Percentiles rank a stretch among this genome's conserved stretches.
phyloP scores from a whole-genome alignment of 1,140 invertebrate genomes.

The Solenopsis fugax region DNA sequence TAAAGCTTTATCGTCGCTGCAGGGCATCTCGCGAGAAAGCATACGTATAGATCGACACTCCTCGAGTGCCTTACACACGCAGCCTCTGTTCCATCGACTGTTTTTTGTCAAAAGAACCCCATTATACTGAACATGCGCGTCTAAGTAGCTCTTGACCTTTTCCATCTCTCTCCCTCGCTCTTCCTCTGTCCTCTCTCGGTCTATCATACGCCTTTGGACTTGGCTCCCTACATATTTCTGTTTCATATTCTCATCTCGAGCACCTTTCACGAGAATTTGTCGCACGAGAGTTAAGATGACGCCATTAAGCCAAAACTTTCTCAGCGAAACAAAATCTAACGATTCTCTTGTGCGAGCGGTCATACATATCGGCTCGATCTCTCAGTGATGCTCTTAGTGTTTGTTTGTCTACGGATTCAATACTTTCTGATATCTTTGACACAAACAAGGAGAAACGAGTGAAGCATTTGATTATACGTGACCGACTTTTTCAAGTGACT shows the following conservation, averaged over 20 bases:
- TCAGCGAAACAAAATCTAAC: conserved; percentile 43
- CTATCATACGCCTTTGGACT: conserved; percentile 41
- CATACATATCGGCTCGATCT: conserved; percentile 3
- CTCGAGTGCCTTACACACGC: conserved; percentile 48
- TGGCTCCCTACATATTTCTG: conserved; percentile 34
- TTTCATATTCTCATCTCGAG: conserved; percentile 57
- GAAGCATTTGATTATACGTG: conserved; percentile 55
- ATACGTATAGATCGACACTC: conserved; percentile 42
- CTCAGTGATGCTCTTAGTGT: background rate
- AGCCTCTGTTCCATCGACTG: conserved; percentile 63
- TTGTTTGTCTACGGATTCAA: conserved; percentile 22
- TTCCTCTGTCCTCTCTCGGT: conserved; percentile 15
- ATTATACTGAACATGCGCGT: conserved; percentile 66
- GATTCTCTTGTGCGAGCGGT: conserved; percentile 22
- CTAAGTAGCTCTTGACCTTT: conserved; percentile 70
- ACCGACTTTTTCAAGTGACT: conserved; percentile 53
- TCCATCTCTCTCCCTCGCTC: background rate
- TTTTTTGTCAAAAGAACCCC: conserved; percentile 69
- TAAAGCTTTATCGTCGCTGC: conserved; percentile 61
- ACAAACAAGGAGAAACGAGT: conserved; percentile 19
- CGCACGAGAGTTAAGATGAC: conserved; percentile 58
- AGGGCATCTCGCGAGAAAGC: conserved; percentile 49
- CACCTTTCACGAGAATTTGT: conserved; percentile 50
- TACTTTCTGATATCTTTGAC: conserved; percentile 46
- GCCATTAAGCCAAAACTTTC: conserved; percentile 55